Conservation (phyloP, 2,113 vertebrate species). For the Syrmaticus mikado region DNA sequence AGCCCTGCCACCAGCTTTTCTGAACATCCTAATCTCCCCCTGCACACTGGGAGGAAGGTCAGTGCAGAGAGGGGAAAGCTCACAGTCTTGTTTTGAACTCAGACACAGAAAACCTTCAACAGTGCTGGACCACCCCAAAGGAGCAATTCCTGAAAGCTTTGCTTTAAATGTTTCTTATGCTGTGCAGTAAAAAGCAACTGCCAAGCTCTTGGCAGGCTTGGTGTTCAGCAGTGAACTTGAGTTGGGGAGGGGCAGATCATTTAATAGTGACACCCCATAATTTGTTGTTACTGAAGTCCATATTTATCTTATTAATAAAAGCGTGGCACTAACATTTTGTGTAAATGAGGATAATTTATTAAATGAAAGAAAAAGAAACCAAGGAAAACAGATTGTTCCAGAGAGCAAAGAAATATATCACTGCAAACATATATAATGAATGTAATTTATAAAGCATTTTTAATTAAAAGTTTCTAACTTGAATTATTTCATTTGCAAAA, state of each 20-base stretch:
- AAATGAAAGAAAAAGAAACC: slow-evolving; percentile 41
- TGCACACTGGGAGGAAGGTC: neutral
- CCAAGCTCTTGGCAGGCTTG: neutral
- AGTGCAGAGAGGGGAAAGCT: fast-evolving
- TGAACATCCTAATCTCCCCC: neutral
- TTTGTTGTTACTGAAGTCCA: slow-evolving; percentile 51
- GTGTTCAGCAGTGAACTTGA: neutral
- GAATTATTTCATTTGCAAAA: slow-evolving; percentile 29
- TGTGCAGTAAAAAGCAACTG: neutral
- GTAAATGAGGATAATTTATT: slow-evolving; percentile 64
- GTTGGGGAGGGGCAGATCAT: slow-evolving; percentile 27
- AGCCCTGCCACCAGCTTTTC: neutral
- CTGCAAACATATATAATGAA: slow-evolving; percentile 62
- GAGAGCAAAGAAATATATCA: slow-evolving; percentile 70
- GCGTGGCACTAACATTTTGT: slow-evolving; percentile 36
- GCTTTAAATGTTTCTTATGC: neutral
- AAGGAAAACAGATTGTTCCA: slow-evolving; percentile 52
- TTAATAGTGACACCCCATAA: slow-evolving; percentile 4
- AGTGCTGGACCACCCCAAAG: neutral
- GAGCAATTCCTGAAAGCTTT: neutral
- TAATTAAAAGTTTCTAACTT: slow-evolving; percentile 60
- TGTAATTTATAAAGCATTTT: slow-evolving; percentile 58
- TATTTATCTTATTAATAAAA: slow-evolving; percentile 69
- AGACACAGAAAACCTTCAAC: neutral
- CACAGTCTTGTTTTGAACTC: neutral